Evolutionary conservation across 2,797 vertebrate genomes (phyloP).

Genomic region (Brotogeris chrysoptera): DNA sequence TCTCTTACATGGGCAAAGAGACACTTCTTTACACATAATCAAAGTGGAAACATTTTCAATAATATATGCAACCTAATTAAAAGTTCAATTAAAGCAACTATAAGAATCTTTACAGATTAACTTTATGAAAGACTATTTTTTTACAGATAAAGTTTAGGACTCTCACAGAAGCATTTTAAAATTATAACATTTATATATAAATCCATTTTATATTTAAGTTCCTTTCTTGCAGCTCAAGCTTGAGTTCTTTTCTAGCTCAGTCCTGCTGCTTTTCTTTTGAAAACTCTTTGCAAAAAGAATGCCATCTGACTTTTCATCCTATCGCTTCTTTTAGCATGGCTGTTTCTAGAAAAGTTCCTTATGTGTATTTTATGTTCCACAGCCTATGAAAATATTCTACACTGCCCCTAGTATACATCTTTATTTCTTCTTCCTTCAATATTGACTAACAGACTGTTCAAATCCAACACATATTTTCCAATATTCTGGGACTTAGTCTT

Average conservation of each 20-base stretch:
- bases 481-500: background rate
- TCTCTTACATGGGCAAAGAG: constrained; percentile 10
- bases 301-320: background rate
- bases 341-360: background rate
- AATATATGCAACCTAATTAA: constrained; percentile 43
- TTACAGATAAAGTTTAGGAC: background rate
- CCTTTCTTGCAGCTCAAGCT: background rate
- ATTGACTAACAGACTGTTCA: background rate
- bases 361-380: background rate
- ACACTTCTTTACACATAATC: constrained; percentile 20
- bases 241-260: background rate
- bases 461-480: background rate
- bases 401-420: background rate
- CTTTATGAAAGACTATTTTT: background rate
- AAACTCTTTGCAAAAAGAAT: background rate
- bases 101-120: constrained; percentile 27
- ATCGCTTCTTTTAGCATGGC: background rate
- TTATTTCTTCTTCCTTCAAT: background rate
- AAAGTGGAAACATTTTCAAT: constrained; percentile 57
- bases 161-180: background rate
- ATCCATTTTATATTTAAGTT: background rate
- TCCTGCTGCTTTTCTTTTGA: background rate
- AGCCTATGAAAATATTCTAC: background rate
- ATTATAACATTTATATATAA: background rate
- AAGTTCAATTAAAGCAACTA: constrained; percentile 43